Conservation (phyloP, 2,113 vertebrate species). For the Lethenteron camtschaticum region DNA sequence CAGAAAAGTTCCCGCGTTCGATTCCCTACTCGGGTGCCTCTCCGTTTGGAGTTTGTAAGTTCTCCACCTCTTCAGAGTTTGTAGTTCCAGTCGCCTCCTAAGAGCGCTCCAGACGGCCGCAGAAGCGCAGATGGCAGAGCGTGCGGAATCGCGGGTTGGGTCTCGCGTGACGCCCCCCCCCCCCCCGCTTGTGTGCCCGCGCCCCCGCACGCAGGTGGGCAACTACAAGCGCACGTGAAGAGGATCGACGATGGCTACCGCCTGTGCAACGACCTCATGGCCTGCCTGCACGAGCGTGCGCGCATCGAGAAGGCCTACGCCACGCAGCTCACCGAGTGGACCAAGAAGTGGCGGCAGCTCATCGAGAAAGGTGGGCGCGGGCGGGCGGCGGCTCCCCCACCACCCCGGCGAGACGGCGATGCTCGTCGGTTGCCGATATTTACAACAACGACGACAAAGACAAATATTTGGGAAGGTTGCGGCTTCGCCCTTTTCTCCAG, state of each 20-base stretch:
- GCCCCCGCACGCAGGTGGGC: constrained; percentile 34
- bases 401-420: too few species aligned
- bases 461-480: too few species aligned
- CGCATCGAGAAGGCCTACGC: constrained; percentile 80
- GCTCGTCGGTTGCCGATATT: too few species aligned
- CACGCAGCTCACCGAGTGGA: constrained; percentile 83
- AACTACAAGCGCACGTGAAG: constrained; percentile 78
- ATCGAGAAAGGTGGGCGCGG: constrained; percentile 56
- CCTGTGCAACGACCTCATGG: constrained; percentile 80
- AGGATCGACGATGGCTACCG: constrained; percentile 76
- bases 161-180: background rate
- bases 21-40: background rate
- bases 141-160: background rate
- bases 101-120: background rate
- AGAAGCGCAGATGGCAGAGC: constrained; percentile 4
- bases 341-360: constrained; percentile 74
- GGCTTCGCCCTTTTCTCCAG: too few species aligned
- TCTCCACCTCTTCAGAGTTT: background rate
- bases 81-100: background rate
- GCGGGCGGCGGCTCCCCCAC: too few species aligned
- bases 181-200: constrained; percentile 6
- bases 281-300: constrained; percentile 66
- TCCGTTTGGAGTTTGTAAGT: background rate
- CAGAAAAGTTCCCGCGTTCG: too few species aligned
- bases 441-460: too few species aligned